Evolutionary conservation across 2,888 invertebrate species (phyloP).

Genomic region (Scaptomyza parva): DNA sequence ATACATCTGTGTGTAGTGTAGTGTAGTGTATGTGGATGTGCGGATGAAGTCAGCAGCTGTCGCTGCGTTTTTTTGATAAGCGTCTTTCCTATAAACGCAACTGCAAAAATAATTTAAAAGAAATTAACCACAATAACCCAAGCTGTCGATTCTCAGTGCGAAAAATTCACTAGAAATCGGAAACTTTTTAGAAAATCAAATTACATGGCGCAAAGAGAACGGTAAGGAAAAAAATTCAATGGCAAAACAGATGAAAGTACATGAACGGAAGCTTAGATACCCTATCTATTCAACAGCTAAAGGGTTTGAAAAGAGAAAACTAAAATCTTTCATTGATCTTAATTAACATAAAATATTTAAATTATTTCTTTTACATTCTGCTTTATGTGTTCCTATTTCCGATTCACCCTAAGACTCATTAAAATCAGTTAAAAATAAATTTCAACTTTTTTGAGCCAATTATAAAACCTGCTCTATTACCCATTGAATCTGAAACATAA

Average conservation of each 20-base stretch:
- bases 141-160: conserved; percentile 67
- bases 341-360: no score
- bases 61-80: conserved; percentile 60
- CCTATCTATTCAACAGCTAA: conserved; percentile 9
- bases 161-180: conserved; percentile 79
- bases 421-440: neutral
- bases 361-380: no score
- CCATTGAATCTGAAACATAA: neutral
- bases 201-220: conserved; percentile 65
- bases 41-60: conserved; percentile 62
- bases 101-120: conserved; percentile 78
- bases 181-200: conserved; percentile 80
- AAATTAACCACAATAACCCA: conserved; percentile 77
- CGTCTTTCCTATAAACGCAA: conserved; percentile 51
- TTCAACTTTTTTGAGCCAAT: conserved; percentile 1
- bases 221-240: conserved; percentile 31
- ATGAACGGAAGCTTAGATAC: conserved; percentile 29
- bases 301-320: neutral
- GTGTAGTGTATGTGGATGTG: conserved; percentile 6
- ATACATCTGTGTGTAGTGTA: no score
- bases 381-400: no score
- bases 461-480: neutral
- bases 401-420: no score
- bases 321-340: no score
- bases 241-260: neutral